Base-by-base conservation (phyloP, 1,140 invertebrate species). In the Wasmannia auropunctata region DNA sequence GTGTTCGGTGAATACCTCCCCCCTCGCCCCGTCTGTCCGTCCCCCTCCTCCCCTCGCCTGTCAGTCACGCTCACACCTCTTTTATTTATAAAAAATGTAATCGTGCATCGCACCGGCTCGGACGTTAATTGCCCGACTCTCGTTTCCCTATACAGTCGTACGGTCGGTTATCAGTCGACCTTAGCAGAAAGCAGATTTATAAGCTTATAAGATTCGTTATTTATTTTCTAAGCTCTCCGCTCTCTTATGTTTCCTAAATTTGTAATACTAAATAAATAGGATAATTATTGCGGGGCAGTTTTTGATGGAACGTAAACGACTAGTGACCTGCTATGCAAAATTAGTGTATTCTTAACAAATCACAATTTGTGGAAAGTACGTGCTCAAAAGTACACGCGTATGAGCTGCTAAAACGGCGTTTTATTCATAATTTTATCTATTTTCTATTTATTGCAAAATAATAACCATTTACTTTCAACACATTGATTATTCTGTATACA, bases 111-210 rank as follows among this genome's bases (percentile, higher is more conserved):
- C 51, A 22, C 51, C 51, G 51, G 79, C 51, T 46, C 37, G 67
- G n/a, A 74, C 79, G 79, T 74, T 83, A 83, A 83, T 83, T 72
- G 67, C 79, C 37, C 65, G 49, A 81, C 34, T 81, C 51, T 31
- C 49, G 60, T 58, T 77, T 83, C 49, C 25, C 25, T 43, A 81
- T 34, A 11, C 40, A 8, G 63, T n/a, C 34, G 16, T 34, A 56
- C n/a, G 49, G 22, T 14, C 31, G 11, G 25, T 56, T 34, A 72
- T 46, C 40, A 49, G 19, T 51, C n/a, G 19, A 10, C 4, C 40
- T 65, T 1, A 34, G n/a, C 51, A 16, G 63, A 80, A 54, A 51
- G n/a, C 40, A n/a, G n/a, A n/a, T n/a, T 5, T 19, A 25, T 79
- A 7, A 37, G 34, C 5, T 37, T 37, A 16, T 22, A n/a, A 74